phyloP scores from a whole-genome alignment of 2,888 invertebrate species.

The Pelosia muscerda region DNA sequence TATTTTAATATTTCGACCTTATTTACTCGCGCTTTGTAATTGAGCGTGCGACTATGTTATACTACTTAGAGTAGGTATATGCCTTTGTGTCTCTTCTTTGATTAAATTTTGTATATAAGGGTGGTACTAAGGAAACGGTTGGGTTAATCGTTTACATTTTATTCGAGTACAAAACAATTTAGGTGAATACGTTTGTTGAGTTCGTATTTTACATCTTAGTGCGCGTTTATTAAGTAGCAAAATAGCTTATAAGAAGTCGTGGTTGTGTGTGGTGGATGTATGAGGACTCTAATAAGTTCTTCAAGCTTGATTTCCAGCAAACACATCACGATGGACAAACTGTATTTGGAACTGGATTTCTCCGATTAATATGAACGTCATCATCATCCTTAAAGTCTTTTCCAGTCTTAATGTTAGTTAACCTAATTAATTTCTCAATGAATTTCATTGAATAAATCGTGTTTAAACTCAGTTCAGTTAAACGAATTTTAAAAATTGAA shows the following conservation, averaged over 20 bases:
- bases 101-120: slow-evolving; percentile 12
- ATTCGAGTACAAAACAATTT: background rate
- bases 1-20: slow-evolving; percentile 52
- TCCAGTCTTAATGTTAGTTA: too few species aligned
- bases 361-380: too few species aligned
- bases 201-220: background rate
- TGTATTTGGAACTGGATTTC: too few species aligned
- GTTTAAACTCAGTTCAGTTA: too few species aligned
- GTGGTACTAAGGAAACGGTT: background rate
- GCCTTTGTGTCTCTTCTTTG: slow-evolving; percentile 21
- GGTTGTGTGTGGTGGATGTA: background rate
- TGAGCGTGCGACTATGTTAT: slow-evolving; percentile 47
- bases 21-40: slow-evolving; percentile 36
- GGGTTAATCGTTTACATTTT: slow-evolving; percentile 1
- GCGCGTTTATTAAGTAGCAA: background rate
- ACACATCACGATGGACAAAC: too few species aligned
- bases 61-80: slow-evolving; percentile 46
- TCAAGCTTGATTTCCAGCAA: too few species aligned
- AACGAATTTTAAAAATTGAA: too few species aligned
- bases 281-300: too few species aligned
- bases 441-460: too few species aligned
- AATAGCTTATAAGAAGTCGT: background rate
- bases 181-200: background rate
- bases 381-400: too few species aligned
- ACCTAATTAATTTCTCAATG: too few species aligned